Conservation (phyloP, 1,140 invertebrate genomes). For the Maniola jurtina region DNA sequence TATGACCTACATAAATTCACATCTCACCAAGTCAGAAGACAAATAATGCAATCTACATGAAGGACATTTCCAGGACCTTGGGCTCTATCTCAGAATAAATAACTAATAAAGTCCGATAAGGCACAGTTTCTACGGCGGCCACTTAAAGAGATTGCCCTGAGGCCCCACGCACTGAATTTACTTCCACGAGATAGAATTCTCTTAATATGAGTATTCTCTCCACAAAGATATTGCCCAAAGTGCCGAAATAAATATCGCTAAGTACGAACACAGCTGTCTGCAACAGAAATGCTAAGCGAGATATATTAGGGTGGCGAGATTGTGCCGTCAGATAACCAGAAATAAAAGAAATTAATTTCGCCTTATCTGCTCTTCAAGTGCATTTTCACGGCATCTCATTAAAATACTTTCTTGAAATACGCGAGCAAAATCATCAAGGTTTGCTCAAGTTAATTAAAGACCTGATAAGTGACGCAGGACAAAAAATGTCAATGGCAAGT, state of each 20-base stretch:
- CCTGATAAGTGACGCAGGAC: constrained; percentile 1
- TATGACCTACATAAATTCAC: constrained; percentile 1
- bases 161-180: constrained; percentile 31
- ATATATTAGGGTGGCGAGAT: constrained; percentile 36
- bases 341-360: constrained; percentile 35
- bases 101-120: constrained; percentile 50
- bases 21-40: constrained; percentile 15
- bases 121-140: constrained; percentile 34
- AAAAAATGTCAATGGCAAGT: neutral
- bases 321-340: constrained; percentile 27
- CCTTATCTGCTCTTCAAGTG: constrained; percentile 26
- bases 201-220: constrained; percentile 34
- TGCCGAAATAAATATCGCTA: constrained; percentile 50
- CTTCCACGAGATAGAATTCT: constrained; percentile 32
- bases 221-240: constrained; percentile 29
- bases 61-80: constrained; percentile 36
- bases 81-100: constrained; percentile 43
- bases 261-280: constrained; percentile 39
- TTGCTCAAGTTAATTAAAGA: constrained; percentile 27
- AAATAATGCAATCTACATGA: constrained; percentile 42
- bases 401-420: constrained; percentile 26
- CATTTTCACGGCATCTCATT: constrained; percentile 26
- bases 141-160: constrained; percentile 46
- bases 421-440: constrained; percentile 16
- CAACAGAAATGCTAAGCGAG: constrained; percentile 36